phyloP scores from a whole-genome alignment of 2,888 invertebrate genomes.

The Volucella zonaria region DNA sequence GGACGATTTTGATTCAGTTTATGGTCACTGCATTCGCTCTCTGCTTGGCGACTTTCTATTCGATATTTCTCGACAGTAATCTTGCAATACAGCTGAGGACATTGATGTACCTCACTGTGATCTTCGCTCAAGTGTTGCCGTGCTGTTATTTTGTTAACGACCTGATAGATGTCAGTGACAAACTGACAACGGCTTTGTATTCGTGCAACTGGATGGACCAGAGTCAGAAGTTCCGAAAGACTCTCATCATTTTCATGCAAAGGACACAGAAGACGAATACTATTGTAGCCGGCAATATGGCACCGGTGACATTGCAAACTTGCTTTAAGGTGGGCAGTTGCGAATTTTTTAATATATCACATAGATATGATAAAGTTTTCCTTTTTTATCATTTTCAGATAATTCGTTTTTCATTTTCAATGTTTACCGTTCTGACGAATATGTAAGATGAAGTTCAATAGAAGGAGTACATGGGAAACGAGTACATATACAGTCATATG shows the following conservation, averaged over 20 bases:
- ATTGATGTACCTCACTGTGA: constrained; percentile 58
- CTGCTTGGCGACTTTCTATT: constrained; percentile 73
- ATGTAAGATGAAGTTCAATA: constrained; percentile 5
- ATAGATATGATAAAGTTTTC: background rate
- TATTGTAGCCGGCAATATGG: constrained; percentile 75
- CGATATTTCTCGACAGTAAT: constrained; percentile 61
- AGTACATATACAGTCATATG: too few species aligned
- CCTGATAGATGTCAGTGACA: constrained; percentile 71
- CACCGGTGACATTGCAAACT: constrained; percentile 76
- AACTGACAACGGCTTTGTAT: constrained; percentile 75
- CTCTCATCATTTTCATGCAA: constrained; percentile 77
- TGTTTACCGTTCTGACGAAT: constrained; percentile 72
- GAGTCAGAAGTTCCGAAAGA: constrained; percentile 73
- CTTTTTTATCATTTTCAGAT: constrained; percentile 48
- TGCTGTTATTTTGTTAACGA: constrained; percentile 75
- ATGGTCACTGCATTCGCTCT: constrained; percentile 71
- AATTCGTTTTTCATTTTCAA: constrained; percentile 74
- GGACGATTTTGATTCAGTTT: constrained; percentile 75
- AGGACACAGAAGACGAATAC: constrained; percentile 74
- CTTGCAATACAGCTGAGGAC: constrained; percentile 52
- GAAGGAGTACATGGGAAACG: too few species aligned
- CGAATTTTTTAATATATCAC: background rate
- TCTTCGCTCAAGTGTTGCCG: constrained; percentile 74
- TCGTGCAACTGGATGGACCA: constrained; percentile 76
- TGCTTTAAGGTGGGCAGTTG: constrained; percentile 73